These are phyloP conservation scores for Alectura lathami DNA, from an alignment of 2,113 vertebrate genomes.

Conservation along the genomic window DNA sequence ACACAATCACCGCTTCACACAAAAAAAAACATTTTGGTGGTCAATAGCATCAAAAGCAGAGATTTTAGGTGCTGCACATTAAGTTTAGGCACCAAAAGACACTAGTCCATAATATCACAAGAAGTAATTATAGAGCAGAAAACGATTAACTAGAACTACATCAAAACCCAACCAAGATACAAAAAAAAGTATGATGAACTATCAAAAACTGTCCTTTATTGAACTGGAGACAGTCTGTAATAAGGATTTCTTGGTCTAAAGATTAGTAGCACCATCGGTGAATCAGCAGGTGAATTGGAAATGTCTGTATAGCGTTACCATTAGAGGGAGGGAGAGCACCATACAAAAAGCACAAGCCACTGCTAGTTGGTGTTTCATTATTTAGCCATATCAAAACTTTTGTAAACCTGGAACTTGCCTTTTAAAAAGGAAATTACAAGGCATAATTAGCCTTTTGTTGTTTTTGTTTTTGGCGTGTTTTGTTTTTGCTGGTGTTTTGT, in stretches of 20 bases:
- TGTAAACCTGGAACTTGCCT: not conserved
- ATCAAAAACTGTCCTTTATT: not conserved
- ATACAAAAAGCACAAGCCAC: not conserved
- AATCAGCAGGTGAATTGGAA: not conserved
- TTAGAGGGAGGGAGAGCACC: not conserved
- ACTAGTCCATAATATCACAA: not conserved
- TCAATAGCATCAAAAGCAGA: not conserved
- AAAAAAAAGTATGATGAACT: not conserved
- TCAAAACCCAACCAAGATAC: not conserved
- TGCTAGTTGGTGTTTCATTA: not conserved
- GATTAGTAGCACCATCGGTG: not conserved
- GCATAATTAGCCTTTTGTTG: not conserved
- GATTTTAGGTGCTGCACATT: not conserved
- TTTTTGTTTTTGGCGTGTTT: not conserved
- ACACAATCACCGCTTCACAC: not conserved
- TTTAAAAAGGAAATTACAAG: not conserved
- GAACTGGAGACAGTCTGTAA: not conserved
- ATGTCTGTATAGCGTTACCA: rapidly evolving
- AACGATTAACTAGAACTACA: not conserved
- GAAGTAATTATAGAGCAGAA: not conserved
- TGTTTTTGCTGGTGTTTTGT: not conserved
- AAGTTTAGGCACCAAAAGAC: not conserved
- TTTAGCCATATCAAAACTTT: not conserved
- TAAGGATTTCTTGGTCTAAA: not conserved
- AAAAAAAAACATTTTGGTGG: not conserved